These are phyloP conservation scores for Chaenocephalus aceratus DNA, from an alignment of 2,113 vertebrate species.

Conservation along the genomic window DNA sequence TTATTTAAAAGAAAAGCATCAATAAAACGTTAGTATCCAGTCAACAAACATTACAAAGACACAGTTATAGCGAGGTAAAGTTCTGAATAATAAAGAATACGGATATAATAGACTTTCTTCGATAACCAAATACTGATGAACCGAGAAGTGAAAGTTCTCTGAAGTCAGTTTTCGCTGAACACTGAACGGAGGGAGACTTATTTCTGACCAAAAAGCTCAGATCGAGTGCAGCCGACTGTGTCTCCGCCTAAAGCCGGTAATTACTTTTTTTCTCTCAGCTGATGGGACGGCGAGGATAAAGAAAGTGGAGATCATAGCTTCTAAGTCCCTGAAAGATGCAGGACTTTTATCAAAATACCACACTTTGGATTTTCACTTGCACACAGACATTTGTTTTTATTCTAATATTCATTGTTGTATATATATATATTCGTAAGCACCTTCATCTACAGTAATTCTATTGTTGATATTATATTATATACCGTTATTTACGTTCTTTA, in stretches of 20 bases:
- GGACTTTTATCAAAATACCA: conserved; percentile 14
- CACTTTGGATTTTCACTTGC: too few relatives aligned
- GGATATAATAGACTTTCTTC: too few relatives aligned
- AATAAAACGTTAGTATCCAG: too few relatives aligned
- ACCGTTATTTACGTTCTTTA: too few relatives aligned
- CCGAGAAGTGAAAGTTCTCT: conserved; percentile 18
- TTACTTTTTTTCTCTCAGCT: conserved; percentile 33
- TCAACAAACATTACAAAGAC: background rate
- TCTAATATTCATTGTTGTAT: too few relatives aligned
- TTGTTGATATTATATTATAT: too few relatives aligned
- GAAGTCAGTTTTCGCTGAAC: conserved; percentile 33
- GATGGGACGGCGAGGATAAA: conserved; percentile 36
- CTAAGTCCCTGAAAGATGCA: conserved; percentile 14
- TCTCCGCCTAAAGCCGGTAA: conserved; percentile 50
- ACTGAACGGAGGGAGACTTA: conserved; percentile 23
- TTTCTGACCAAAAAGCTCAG: background rate
- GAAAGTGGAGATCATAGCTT: conserved; percentile 37
- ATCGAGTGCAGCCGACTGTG: conserved; percentile 51
- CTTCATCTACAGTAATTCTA: too few relatives aligned
- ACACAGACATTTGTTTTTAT: too few relatives aligned
- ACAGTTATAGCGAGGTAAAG: background rate
- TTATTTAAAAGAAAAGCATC: too few relatives aligned
- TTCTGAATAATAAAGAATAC: background rate
- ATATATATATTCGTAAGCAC: too few relatives aligned
- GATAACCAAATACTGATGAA: background rate